phyloP scores from a whole-genome alignment of 2,113 vertebrate genomes.

The Panthera tigris region DNA sequence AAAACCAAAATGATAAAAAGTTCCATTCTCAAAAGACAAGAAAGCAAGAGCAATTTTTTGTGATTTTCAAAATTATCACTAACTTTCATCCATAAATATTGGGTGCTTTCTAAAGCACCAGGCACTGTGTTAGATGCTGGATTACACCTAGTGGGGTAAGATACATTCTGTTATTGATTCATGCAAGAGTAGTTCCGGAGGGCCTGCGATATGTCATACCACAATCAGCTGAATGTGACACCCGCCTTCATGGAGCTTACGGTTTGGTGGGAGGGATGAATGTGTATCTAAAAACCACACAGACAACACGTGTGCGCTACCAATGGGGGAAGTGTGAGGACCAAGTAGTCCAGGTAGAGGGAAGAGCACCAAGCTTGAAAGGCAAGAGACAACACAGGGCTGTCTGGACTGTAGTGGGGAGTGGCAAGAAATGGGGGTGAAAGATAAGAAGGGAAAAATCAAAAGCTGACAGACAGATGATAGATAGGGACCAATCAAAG shows the following conservation, averaged over 20 bases:
- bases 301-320: not conserved
- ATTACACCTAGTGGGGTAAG: not conserved
- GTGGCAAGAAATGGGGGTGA: not conserved
- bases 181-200: not conserved
- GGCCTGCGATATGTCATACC: not conserved
- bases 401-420: not conserved
- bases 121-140: not conserved
- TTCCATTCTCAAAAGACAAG: not conserved
- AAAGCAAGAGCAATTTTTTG: not conserved
- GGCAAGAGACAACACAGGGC: not conserved
- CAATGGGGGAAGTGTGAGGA: not conserved
- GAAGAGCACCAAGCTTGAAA: not conserved
- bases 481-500: not conserved
- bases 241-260: not conserved
- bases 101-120: not conserved
- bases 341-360: not conserved
- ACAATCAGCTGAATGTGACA: not conserved
- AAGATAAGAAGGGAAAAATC: not conserved
- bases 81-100: not conserved
- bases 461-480: not conserved
- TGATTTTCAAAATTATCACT: not conserved
- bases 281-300: not conserved
- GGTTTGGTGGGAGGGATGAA: not conserved
- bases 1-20: conserved; percentile 15
- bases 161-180: not conserved